Evolutionary conservation across 2,797 vertebrate genomes (phyloP), one percentile per base, ranked within the genome.

Genomic region (Typhlichthys subterraneus): DNA sequence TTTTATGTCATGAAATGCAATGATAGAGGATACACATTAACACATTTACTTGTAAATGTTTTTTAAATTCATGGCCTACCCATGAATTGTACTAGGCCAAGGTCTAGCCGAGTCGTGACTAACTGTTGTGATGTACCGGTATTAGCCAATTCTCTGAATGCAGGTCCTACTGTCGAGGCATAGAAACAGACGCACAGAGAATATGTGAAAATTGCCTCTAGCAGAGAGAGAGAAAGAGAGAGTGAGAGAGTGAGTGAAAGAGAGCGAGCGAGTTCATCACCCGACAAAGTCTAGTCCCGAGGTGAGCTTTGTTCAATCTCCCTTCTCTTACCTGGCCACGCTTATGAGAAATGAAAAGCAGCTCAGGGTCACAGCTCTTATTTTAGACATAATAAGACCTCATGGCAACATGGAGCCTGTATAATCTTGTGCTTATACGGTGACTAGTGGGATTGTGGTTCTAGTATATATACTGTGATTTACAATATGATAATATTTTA

Each of bases 271-370:
- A 73, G 76, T 70, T 79, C 69, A 73, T 80, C 74, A 77, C 64
- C 61, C 1, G 2, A 12, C 11, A 8, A 1, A 48, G 58, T 65
- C n/a, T 53, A 65, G 66, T 61, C 72, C 66, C 29, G 23, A 69
- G 69, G 67, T 77, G 50, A 72, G 59, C 70, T 79, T 75, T 76
- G 59, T 79, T 80, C 73, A 75, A 62, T 79, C 67, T 76, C 76
- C 73, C 54, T 54, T 62, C 19, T 14, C 46, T 77, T 53, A 70
- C 66, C 67, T 76, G 67, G 50, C 53, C 55, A 61, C 2, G 2
- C 55, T 67, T 31, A 61, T 47, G 19, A 57, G 55, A 60, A 73
- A 77, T 55, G 52, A 0, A 1, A 46, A 61, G 57, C 48, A 60
- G 53, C 62, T 65, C 46, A 56, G n/a, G 55, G 75, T 83, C 38